Percentiles rank a stretch among this genome's conserved stretches.
Evolutionary conservation across 2,797 vertebrate genomes (phyloP).

Genomic region (Eleutherodactylus coqui): DNA sequence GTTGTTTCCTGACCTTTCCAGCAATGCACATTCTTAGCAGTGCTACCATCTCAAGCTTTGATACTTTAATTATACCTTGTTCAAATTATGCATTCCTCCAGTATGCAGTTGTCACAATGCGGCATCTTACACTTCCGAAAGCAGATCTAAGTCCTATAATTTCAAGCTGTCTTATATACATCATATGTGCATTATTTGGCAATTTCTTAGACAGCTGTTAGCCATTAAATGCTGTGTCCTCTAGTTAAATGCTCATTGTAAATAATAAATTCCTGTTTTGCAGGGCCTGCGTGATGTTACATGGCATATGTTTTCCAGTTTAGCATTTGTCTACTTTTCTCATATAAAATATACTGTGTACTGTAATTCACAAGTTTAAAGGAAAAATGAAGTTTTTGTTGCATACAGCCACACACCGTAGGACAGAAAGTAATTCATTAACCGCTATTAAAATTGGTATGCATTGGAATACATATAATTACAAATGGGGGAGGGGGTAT

Average conservation of each 20-base stretch:
- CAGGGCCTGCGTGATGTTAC: slow-evolving; percentile 57
- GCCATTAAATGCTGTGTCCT: slow-evolving; percentile 64
- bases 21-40: slow-evolving; percentile 27
- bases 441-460: background rate
- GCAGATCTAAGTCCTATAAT: slow-evolving; percentile 63
- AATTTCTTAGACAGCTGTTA: slow-evolving; percentile 65
- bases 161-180: slow-evolving; percentile 63
- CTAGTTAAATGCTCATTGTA: slow-evolving; percentile 65
- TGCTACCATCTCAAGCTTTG: slow-evolving; percentile 45
- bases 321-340: slow-evolving; percentile 54
- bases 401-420: background rate
- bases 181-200: slow-evolving; percentile 64
- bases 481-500: background rate
- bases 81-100: slow-evolving; percentile 40
- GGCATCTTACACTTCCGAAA: slow-evolving; percentile 50
- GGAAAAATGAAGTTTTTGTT: slow-evolving; percentile 31
- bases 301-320: slow-evolving; percentile 63
- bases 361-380: slow-evolving; percentile 7
- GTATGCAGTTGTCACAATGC: slow-evolving; percentile 56
- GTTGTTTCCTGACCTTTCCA: slow-evolving; percentile 32
- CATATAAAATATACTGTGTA: slow-evolving; percentile 47
- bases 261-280: slow-evolving; percentile 65
- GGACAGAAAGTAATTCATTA: slow-evolving; percentile 5
- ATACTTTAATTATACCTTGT: slow-evolving; percentile 63
- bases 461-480: background rate